A percentile compares a stretch with the other conserved stretches of the same genome.
These are phyloP conservation scores for Dendroctonus valens DNA, from an alignment of 1,140 invertebrate species.

Conservation along the genomic window DNA sequence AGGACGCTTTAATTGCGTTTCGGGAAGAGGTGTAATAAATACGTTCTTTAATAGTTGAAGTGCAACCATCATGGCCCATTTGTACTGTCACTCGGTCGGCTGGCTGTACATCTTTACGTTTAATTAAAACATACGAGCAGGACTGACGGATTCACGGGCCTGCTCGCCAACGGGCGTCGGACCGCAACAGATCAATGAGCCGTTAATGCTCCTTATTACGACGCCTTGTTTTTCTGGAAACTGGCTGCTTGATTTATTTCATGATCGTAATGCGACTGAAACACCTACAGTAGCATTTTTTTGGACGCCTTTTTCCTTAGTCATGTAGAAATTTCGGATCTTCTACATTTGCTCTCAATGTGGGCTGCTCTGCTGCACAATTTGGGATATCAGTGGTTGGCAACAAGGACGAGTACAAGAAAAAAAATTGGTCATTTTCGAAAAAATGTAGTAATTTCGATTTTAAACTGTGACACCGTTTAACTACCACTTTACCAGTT, in stretches of 20 bases:
- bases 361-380: too few relatives aligned
- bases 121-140: constrained; percentile 45
- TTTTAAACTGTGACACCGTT: too few relatives aligned
- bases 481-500: too few relatives aligned
- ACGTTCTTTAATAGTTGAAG: constrained; percentile 46
- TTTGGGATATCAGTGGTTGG: too few relatives aligned
- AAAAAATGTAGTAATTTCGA: too few relatives aligned
- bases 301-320: too few relatives aligned
- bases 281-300: background rate
- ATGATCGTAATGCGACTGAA: background rate
- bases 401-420: too few relatives aligned
- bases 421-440: too few relatives aligned
- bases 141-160: constrained; percentile 41
- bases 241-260: constrained; percentile 25
- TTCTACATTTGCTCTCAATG: too few relatives aligned
- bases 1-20: constrained; percentile 18
- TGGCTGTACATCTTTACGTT: constrained; percentile 44
- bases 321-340: too few relatives aligned
- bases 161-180: constrained; percentile 20
- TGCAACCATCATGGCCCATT: constrained; percentile 47
- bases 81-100: constrained; percentile 44
- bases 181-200: constrained; percentile 26
- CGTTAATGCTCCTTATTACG: constrained; percentile 25
- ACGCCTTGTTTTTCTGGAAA: constrained; percentile 29
- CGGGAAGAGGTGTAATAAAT: constrained; percentile 41